Evolutionary conservation across 2,888 invertebrate species (phyloP).

Genomic region (Podabrus alpinus): DNA sequence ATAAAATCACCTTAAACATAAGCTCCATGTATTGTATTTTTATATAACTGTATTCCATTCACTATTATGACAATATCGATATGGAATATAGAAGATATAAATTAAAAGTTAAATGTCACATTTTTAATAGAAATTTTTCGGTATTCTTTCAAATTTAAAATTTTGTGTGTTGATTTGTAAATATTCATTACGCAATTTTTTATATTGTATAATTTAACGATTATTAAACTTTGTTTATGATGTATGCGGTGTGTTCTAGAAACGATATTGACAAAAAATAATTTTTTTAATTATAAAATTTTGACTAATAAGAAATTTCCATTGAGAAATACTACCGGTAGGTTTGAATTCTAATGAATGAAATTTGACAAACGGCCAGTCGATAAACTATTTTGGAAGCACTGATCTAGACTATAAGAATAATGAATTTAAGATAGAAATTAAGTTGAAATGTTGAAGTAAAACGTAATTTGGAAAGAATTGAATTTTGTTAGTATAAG

Average conservation of each 20-base stretch:
- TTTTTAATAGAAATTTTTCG: neutral
- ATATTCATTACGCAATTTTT: neutral
- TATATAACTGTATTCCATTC: slow-evolving; percentile 15
- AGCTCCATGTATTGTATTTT: slow-evolving; percentile 11
- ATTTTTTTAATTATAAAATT: too few species aligned
- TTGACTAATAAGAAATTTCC: too few species aligned
- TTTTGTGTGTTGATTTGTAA: neutral
- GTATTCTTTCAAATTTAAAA: neutral
- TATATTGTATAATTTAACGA: neutral
- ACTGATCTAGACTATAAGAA: neutral
- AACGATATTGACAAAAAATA: too few species aligned
- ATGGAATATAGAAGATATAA: neutral
- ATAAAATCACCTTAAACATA: slow-evolving; percentile 8
- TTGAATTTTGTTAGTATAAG: slow-evolving; percentile 21
- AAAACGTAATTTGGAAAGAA: slow-evolving; percentile 23
- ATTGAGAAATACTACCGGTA: too few species aligned
- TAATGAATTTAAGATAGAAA: neutral
- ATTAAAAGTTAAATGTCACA: neutral
- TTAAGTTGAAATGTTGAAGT: slow-evolving; percentile 4
- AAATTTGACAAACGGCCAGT: too few species aligned
- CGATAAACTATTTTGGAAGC: too few species aligned
- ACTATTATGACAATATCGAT: slow-evolving; percentile 5
- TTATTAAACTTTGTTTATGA: neutral
- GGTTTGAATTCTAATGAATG: too few species aligned
- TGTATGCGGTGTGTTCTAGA: neutral